These are phyloP conservation scores for Didymodactylos carnosus DNA, from an alignment of 2,888 invertebrate species.

Conservation along the genomic window DNA sequence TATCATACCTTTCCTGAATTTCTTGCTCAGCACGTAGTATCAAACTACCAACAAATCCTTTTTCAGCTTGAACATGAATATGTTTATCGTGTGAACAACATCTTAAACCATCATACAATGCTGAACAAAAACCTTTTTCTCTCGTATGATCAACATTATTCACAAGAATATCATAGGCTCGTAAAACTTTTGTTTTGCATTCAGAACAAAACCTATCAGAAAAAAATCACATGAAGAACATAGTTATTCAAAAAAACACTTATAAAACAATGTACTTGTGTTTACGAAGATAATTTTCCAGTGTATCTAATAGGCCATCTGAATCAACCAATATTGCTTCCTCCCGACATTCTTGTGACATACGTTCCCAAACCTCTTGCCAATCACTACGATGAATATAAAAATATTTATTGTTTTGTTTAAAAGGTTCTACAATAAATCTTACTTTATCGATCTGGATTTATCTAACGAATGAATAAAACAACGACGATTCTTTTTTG, in stretches of 20 bases:
- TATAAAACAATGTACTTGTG: slow-evolving; percentile 45
- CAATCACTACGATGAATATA: slow-evolving; percentile 24
- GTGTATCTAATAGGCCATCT: slow-evolving; percentile 57
- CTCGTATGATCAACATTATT: slow-evolving; percentile 50
- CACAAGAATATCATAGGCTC: slow-evolving; percentile 65
- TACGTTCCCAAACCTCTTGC: slow-evolving; percentile 40
- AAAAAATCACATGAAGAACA: too few relatives aligned
- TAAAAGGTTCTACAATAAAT: slow-evolving; percentile 1
- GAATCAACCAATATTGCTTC: slow-evolving; percentile 63
- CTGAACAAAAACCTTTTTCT: slow-evolving; percentile 7
- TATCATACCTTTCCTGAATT: too few relatives aligned
- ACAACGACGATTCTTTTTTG: slow-evolving; percentile 71
- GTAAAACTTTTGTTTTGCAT: slow-evolving; percentile 67
- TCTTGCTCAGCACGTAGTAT: slow-evolving; percentile 77
- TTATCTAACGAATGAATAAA: slow-evolving; percentile 66
- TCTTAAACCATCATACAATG: slow-evolving; percentile 31
- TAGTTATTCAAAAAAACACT: too few relatives aligned
- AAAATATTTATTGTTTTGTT: too few relatives aligned
- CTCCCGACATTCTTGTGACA: slow-evolving; percentile 35
- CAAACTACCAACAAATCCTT: slow-evolving; percentile 65
- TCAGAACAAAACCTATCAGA: slow-evolving; percentile 57
- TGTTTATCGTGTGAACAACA: slow-evolving; percentile 66
- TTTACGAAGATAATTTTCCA: slow-evolving; percentile 71
- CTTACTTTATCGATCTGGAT: slow-evolving; percentile 33
- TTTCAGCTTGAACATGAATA: slow-evolving; percentile 64